Evolutionary conservation across 2,888 invertebrate species (phyloP).

Genomic region (Caradrina kadenii): DNA sequence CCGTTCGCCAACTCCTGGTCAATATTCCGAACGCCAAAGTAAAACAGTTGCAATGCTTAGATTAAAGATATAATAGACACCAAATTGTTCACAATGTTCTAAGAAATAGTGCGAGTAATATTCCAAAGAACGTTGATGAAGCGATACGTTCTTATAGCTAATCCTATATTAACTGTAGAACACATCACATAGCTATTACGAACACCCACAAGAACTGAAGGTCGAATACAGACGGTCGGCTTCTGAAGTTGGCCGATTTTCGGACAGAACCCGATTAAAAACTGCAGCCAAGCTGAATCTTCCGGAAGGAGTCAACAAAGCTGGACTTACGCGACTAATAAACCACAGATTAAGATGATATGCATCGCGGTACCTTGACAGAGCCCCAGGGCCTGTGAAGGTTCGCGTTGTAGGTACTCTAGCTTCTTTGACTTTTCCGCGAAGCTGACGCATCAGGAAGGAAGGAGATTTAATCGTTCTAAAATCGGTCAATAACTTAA

Average conservation of each 20-base stretch:
- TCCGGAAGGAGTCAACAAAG: not conserved
- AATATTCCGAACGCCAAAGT: constrained; percentile 21
- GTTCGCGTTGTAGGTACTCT: not conserved
- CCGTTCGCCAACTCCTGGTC: not conserved
- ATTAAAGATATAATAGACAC: constrained; percentile 22
- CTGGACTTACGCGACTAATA: not conserved
- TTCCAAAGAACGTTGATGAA: constrained; percentile 40
- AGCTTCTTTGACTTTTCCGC: not conserved
- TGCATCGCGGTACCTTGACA: constrained; percentile 1
- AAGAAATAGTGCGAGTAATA: constrained; percentile 23
- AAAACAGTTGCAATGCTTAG: constrained; percentile 26
- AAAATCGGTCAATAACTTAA: constrained; percentile 3
- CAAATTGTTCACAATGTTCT: constrained; percentile 26
- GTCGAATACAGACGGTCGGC: not conserved
- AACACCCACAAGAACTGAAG: constrained; percentile 14
- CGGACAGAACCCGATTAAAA: not conserved
- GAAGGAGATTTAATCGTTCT: not conserved
- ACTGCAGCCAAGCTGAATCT: not conserved
- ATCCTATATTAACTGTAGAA: constrained; percentile 1
- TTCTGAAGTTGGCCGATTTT: constrained; percentile 1
- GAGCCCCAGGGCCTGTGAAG: not conserved
- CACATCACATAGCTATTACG: not conserved
- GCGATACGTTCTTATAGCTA: constrained; percentile 2
- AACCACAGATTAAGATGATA: constrained; percentile 3
- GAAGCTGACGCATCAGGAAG: no score